Base-by-base conservation (phyloP, 2,113 vertebrate species). In the Megaleporinus macrocephalus region DNA sequence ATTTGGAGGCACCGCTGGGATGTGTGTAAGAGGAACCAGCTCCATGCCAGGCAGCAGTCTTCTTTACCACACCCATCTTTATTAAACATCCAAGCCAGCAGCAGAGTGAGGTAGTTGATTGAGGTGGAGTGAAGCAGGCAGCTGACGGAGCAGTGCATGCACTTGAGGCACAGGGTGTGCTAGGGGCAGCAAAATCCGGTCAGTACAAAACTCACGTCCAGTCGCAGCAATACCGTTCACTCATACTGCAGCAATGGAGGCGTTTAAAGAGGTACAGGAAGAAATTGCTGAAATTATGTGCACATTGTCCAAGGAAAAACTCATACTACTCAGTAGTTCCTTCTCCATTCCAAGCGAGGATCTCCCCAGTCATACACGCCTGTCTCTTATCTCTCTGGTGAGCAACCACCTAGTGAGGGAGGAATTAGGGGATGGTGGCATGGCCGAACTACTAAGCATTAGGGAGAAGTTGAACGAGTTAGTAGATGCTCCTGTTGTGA, bases 101-200 rank as follows among this genome's bases (percentile, higher is more conserved):
- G n/a, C n/a, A 36, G 36, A 7, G 36, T 36, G 24, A 26, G 24
- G 61, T 62, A 62, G 61, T 7, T 16, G 4, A 62, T 26, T 62
- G 22, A 62, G 61, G 61, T 62, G 61, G 24, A 62, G 22, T 24
- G 61, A 62, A 62, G n/a, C n/a, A 62, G 22, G 61, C n/a, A 26
- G n/a, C 61, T 62, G 61, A 62, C n/a, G 24, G 61, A 62, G 61
- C 61, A n/a, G n/a, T 26, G n/a, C 61, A 62, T 62, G 61, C 61
- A 62, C 61, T 62, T 62, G 61, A 62, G 61, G 61, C 13, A 62
- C 61, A 62, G n/a, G 61, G 61, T 62, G 61, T 62, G n/a, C 61
- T 62, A 26, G 59, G 11, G 59, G 59, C 20, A 62, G 22, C 13
- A 62, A n/a, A 20, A 13, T 14, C 22, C 61, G 12, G 61, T 63